Conservation (phyloP, 2,113 vertebrate genomes). For the Melanerpes formicivorus region DNA sequence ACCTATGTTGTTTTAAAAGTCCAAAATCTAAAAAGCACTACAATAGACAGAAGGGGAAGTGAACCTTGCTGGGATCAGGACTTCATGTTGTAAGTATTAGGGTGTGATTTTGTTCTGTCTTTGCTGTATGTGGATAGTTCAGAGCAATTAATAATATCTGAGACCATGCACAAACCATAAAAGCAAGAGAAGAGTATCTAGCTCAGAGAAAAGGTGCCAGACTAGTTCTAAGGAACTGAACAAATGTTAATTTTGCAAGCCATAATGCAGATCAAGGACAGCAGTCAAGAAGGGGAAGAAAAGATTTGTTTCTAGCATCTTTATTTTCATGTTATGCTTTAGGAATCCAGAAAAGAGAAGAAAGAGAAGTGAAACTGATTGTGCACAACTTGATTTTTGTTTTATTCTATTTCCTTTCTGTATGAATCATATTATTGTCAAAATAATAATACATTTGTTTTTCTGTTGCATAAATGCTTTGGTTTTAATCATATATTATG, state of each 20-base stretch:
- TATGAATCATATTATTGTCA: background rate
- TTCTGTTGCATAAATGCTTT: background rate
- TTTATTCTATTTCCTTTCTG: background rate
- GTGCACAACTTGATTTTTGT: background rate
- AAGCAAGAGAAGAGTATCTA: background rate
- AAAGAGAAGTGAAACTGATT: background rate
- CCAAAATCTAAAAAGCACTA: slow-evolving; percentile 66
- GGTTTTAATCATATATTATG: background rate
- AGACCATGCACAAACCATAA: background rate
- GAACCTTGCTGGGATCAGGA: slow-evolving; percentile 77
- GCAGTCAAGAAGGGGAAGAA: background rate
- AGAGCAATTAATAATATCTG: background rate
- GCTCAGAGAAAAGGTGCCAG: background rate
- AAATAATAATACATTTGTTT: background rate
- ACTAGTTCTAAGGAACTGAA: background rate
- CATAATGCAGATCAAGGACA: background rate
- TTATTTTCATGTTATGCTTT: background rate
- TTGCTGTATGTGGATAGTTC: background rate
- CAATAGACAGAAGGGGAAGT: slow-evolving; percentile 52
- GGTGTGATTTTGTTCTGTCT: background rate
- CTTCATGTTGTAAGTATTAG: slow-evolving; percentile 74
- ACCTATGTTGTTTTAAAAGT: slow-evolving; percentile 75
- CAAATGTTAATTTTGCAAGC: background rate
- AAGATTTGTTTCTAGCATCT: background rate
- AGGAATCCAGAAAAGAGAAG: background rate